Base-by-base conservation (phyloP, 2,113 vertebrate species). In the Aepyceros melampus region DNA sequence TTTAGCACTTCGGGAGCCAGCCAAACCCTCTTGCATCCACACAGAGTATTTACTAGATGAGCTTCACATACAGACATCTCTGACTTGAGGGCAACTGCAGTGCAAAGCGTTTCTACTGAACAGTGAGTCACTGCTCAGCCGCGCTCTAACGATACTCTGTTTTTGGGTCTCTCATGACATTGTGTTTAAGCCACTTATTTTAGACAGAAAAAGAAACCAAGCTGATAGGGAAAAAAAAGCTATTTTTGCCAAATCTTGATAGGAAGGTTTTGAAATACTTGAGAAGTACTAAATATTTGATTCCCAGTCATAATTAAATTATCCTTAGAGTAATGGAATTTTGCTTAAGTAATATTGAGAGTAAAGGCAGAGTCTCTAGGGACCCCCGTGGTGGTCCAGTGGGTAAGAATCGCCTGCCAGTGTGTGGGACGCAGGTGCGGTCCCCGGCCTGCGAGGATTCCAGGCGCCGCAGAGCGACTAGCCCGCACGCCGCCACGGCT, bases 171-270 rank as follows among this genome's bases (percentile, higher is more conserved):
- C 82, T 36, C 55, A 29, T 88, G 53, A 85, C 79, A 47, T 71
- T 85, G 53, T 56, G 23, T 58, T 64, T 85, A 81, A 94, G 43
- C 60, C 40, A 91, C 40, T 91, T 71, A 43, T 74, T 92, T 87
- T 74, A 97, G 76, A 53, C 47, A 81, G 53, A 95, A 83, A 82
- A 97, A 93, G 67, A 97, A 97, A 89, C 47, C 49, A 95, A 81
- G 14, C 16, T 94, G 56, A 74, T 76, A 11, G 55, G n/a, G 49
- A 76, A 49, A 40, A 36, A 81, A 45, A 29, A 49, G 76, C 11
- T 67, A 5, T 78, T 79, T 91, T 93, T 97, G 76, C 64, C 78
- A 88, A 47, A 91, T 93, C 53, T 91, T 78, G 14, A 47, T 78
- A 89, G 84, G 49, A 97, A 62, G 27, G 81, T 79, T 92, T 96